Base-by-base conservation (phyloP, 2,888 invertebrate genomes). In the Heteromurus nitidus region DNA sequence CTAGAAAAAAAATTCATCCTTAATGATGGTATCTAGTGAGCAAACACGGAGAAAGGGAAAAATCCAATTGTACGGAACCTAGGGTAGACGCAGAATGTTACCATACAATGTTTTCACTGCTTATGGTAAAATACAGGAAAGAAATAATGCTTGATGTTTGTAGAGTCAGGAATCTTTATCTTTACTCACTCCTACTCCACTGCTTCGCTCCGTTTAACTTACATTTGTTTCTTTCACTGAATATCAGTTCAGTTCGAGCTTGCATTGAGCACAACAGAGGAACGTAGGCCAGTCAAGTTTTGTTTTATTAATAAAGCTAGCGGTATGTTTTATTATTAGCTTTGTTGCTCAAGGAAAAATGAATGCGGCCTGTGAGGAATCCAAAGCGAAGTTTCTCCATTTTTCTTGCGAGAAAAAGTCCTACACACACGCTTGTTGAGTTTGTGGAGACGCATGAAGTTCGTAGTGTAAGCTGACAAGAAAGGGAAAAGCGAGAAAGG, bases 231-330 rank as follows among this genome's bases (percentile, higher is more conserved):
- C 60, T 60, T 60, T 31, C 31, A n/a, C 31, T 28, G 30, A 60
- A 60, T 60, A 31, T 60, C 28, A 60, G 60, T 60, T 30, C 16
- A 26, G 24, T 24, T 47, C n/a, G 7, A 65, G 26, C 31, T 20
- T 36, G 42, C 28, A 36, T 47, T 47, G 64, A 64, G 64, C 18
- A 64, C 31, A 64, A 11, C 18, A 11, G 13, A 11, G 26, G 58
- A 11, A 44, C 22, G 22, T 65, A 65, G 47, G 58, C 28, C 30
- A 42, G 24, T 30, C 5, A 72, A 80, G 58, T 80, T 80, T 72
- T 80, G 73, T 80, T 73, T 80, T 80, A 80, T 80, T 80, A 80
- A 80, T 80, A 80, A 80, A 80, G 80, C 80, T 47, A 20, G 72
- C 79, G 67, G 72, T 36, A 65, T 73, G 73, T 68, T 80, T 80